Percentiles rank a stretch among this genome's conserved stretches.
phyloP scores from a whole-genome alignment of 1,140 invertebrate species.

The Orussus abietinus region DNA sequence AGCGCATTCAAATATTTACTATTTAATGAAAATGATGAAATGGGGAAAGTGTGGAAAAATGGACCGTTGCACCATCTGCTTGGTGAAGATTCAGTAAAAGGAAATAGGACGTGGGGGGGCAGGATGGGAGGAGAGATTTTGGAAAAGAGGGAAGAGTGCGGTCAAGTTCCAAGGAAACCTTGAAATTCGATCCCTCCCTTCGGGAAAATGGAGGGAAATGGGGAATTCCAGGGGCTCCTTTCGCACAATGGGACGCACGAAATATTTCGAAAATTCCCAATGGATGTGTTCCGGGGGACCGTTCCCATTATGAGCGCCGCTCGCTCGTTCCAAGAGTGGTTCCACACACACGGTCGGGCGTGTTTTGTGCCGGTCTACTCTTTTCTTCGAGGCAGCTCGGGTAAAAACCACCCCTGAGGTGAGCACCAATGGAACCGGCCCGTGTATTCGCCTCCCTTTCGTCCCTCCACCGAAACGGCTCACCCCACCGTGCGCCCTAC shows the following conservation, averaged over 20 bases:
- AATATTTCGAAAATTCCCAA: slow-evolving; percentile 39
- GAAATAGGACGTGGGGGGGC: too few relatives aligned
- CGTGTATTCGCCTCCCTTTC: slow-evolving; percentile 15
- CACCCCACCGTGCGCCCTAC: slow-evolving; percentile 8
- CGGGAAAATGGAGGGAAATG: slow-evolving; percentile 37
- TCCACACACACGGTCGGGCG: slow-evolving; percentile 23
- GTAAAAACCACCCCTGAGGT: slow-evolving; percentile 49
- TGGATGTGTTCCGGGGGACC: slow-evolving; percentile 24
- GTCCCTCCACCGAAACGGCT: slow-evolving; percentile 12
- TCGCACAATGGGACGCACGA: slow-evolving; percentile 35
- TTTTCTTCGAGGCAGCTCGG: slow-evolving; percentile 42
- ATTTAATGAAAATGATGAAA: too few relatives aligned
- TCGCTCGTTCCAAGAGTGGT: slow-evolving; percentile 31
- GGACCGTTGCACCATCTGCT: too few relatives aligned
- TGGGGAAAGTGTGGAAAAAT: too few relatives aligned
- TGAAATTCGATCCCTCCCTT: slow-evolving; percentile 35
- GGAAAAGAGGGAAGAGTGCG: slow-evolving; percentile 7
- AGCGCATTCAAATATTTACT: too few relatives aligned
- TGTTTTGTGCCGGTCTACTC: slow-evolving; percentile 37
- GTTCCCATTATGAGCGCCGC: slow-evolving; percentile 44
- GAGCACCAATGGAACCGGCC: slow-evolving; percentile 39
- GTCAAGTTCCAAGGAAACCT: neutral
- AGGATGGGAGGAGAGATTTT: slow-evolving; percentile 9
- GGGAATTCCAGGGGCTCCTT: slow-evolving; percentile 41
- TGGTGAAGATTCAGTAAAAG: too few relatives aligned